Percentiles rank a stretch among this genome's conserved stretches.
phyloP scores from a whole-genome alignment of 30 jellyfish, hydroid and myxozoan genomes.

The Aurelia sp. region DNA sequence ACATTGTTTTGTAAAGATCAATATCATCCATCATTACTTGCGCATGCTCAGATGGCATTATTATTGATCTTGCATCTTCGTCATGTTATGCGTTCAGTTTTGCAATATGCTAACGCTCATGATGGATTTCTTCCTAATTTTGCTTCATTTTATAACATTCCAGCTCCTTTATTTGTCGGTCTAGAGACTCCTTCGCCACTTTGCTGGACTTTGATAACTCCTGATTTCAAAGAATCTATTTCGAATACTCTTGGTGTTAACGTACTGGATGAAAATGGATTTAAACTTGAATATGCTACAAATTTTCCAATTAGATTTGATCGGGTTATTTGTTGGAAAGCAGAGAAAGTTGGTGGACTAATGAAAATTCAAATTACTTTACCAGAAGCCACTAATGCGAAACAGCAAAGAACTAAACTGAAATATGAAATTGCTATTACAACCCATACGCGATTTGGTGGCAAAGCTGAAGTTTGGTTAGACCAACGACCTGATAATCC shows the following conservation, averaged over 20 bases:
- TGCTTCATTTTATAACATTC: slow-evolving; percentile 62
- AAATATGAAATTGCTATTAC: slow-evolving; percentile 91
- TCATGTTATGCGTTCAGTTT: slow-evolving; percentile 98
- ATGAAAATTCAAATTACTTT: slow-evolving; percentile 75
- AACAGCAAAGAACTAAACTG: slow-evolving; percentile 1
- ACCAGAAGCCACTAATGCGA: slow-evolving; percentile 31
- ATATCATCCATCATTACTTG: slow-evolving; percentile 96
- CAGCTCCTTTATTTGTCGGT: slow-evolving; percentile 96
- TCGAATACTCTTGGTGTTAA: slow-evolving; percentile 74
- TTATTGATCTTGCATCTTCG: slow-evolving; percentile 90
- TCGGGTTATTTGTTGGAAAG: slow-evolving; percentile 96
- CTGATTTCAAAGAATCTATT: slow-evolving; percentile 86
- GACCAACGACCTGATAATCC: slow-evolving; percentile 84
- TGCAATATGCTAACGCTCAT: slow-evolving; percentile 88
- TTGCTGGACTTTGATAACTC: slow-evolving; percentile 96
- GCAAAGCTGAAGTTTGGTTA: slow-evolving; percentile 94
- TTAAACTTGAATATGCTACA: slow-evolving; percentile 95
- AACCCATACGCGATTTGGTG: slow-evolving; percentile 97
- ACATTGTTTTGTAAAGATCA: slow-evolving; percentile 92
- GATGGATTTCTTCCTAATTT: slow-evolving; percentile 85
- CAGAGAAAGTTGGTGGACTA: slow-evolving; percentile 84
- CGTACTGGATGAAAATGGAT: slow-evolving; percentile 80
- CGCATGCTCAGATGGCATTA: slow-evolving; percentile 98
- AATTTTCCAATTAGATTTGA: slow-evolving; percentile 97
- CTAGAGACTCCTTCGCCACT: slow-evolving; percentile 93